Base-by-base conservation (phyloP, 2,888 invertebrate genomes). In the Neoascia interrupta region DNA sequence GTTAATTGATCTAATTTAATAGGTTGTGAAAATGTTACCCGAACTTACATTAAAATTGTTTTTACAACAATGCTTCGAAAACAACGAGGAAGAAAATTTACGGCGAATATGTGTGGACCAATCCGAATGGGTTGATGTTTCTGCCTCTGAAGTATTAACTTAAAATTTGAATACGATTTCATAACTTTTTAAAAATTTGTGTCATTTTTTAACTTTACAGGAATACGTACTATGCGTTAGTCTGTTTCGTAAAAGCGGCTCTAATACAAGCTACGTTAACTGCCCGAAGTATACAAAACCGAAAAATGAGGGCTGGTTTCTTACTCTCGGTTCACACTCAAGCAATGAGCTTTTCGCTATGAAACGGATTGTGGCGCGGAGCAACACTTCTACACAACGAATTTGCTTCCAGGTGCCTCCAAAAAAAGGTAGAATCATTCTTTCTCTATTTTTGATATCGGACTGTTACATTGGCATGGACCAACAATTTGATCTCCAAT, bases 231-330 rank as follows among this genome's bases (percentile, higher is more conserved):
- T 95, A 10, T 87, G 91, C 10, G 88, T 95, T 1, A 90, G 90
- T 23, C 87, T 91, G 83, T 88, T 87, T 28, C 90, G 92, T 31
- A 90, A 91, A 84, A 90, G 91, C 45, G 88, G 89, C 28, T 89
- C 90, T 54, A 88, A 90, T 1, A 91, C 90, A 84, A 91, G 91
- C 83, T 93, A 93, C 13, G 95, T 94, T n/a, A 90, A 93, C 75
- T 94, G 96, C 73, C 95, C 96, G 0, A 92, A 93, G 76, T 99
- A 97, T 90, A 94, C 96, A 1, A 97, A 98, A 87, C 93, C 94
- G 31, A 99, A 98, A 89, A 96, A 96, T 85, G 98, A 98, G 87
- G 96, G 97, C 63, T 99, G 99, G 99, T 94, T 98, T 88, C 86
- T 97, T 1, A 91, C 97, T 0, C 89, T 99, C 5, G 98, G 97